phyloP scores from a whole-genome alignment of 2,888 invertebrate species.

The Plagodis dolabraria region DNA sequence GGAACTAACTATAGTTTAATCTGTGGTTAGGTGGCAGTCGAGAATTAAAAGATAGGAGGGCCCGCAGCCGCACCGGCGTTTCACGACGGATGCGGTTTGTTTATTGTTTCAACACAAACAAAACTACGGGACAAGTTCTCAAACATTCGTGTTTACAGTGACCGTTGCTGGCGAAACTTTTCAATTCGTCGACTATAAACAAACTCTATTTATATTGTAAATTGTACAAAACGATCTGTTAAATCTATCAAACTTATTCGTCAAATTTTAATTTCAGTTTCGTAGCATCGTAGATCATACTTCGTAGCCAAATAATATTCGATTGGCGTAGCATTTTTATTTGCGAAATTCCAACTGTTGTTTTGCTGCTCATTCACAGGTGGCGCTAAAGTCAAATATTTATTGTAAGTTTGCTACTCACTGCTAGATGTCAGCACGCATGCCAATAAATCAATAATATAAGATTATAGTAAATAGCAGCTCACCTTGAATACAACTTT shows the following conservation, averaged over 20 bases:
- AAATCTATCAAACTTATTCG: too few relatives aligned
- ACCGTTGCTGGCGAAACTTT: too few relatives aligned
- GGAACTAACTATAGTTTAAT: too few relatives aligned
- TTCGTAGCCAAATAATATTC: slow-evolving; percentile 14
- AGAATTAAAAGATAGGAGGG: slow-evolving; percentile 44
- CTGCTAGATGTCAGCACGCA: slow-evolving; percentile 42
- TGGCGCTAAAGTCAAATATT: slow-evolving; percentile 10
- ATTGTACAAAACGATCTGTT: too few relatives aligned
- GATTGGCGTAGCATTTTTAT: slow-evolving; percentile 25
- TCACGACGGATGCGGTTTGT: slow-evolving; percentile 51
- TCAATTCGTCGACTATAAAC: too few relatives aligned
- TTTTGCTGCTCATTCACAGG: slow-evolving; percentile 30
- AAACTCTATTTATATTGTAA: too few relatives aligned
- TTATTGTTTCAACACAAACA: slow-evolving; percentile 43
- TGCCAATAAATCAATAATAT: too few relatives aligned
- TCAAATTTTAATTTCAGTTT: not conserved
- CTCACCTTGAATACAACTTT: not conserved
- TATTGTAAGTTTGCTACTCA: slow-evolving; percentile 26
- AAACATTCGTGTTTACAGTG: slow-evolving; percentile 1
- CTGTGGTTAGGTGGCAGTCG: slow-evolving; percentile 10
- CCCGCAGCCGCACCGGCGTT: slow-evolving; percentile 40
- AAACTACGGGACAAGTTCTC: slow-evolving; percentile 26
- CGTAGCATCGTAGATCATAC: not conserved
- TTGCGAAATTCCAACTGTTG: slow-evolving; percentile 9
- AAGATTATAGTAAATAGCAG: not conserved